phyloP scores from a whole-genome alignment of 2,113 vertebrate species.

The Chunga burmeisteri region DNA sequence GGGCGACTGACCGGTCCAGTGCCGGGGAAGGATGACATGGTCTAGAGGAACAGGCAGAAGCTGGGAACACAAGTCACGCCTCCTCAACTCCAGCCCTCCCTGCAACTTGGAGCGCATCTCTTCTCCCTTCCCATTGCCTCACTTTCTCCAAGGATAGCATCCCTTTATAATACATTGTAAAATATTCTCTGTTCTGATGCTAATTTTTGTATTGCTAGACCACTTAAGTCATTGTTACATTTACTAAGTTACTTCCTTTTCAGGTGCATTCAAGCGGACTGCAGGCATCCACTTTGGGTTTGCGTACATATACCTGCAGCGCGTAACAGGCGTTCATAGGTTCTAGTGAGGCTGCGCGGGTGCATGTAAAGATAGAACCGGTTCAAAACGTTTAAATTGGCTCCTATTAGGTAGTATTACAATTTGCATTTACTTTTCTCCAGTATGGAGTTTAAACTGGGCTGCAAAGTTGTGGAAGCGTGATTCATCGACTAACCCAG shows the following conservation, averaged over 20 bases:
- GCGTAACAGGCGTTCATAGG: not conserved
- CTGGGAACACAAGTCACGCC: not conserved
- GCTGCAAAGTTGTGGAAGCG: not conserved
- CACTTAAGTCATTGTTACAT: not conserved
- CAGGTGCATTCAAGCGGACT: not conserved
- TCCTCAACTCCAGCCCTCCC: not conserved
- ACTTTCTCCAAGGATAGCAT: not conserved
- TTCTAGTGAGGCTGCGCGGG: not conserved
- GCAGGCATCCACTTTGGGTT: not conserved
- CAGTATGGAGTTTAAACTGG: not conserved
- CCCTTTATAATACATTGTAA: not conserved
- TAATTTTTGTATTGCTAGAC: not conserved
- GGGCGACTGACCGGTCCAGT: not conserved
- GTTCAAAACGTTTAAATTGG: not conserved
- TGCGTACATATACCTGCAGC: rapidly evolving
- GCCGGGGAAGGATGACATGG: not conserved
- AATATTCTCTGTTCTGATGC: not conserved
- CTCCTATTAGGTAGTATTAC: not conserved
- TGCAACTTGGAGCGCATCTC: not conserved
- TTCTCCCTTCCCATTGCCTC: not conserved
- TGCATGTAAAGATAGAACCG: not conserved
- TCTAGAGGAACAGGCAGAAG: not conserved
- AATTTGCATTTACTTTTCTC: not conserved
- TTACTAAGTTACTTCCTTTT: not conserved
- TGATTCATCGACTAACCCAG: not conserved